Percentiles rank a stretch among this genome's conserved stretches.
phyloP scores from a whole-genome alignment of 2,113 vertebrate species.

The Spermophilus dauricus region DNA sequence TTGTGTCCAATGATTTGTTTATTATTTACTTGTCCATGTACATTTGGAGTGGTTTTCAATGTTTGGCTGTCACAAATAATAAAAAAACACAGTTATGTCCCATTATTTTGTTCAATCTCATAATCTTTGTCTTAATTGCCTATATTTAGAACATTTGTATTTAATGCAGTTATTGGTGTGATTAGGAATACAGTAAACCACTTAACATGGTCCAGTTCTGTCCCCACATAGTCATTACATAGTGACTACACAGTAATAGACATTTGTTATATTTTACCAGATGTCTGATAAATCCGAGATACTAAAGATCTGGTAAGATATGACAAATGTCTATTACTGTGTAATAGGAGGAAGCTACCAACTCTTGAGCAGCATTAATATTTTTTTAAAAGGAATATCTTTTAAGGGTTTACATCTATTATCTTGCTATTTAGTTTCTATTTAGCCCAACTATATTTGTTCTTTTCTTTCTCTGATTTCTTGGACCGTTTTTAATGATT shows the following conservation, averaged over 20 bases:
- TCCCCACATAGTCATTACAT: neutral
- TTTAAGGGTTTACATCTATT: neutral
- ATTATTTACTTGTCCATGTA: neutral
- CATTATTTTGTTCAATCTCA: neutral
- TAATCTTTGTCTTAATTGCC: neutral
- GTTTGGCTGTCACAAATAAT: slow-evolving; percentile 5
- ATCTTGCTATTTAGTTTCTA: neutral
- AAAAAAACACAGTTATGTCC: neutral
- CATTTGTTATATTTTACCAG: neutral
- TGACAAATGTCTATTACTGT: neutral
- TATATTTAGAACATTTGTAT: neutral
- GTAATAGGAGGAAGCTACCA: neutral
- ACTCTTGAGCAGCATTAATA: neutral
- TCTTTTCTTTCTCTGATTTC: neutral
- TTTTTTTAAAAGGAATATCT: slow-evolving; percentile 28
- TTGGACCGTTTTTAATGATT: neutral
- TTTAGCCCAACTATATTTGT: neutral
- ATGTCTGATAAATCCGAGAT: neutral
- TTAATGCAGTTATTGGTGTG: slow-evolving; percentile 17
- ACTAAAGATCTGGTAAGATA: no score
- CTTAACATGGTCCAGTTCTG: neutral
- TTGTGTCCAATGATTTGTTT: neutral
- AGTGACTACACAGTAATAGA: neutral
- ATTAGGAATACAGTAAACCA: neutral
- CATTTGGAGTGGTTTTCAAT: neutral